Conservation (phyloP, 2,888 invertebrate genomes). For the Gastracanthus pulcherrimus region DNA sequence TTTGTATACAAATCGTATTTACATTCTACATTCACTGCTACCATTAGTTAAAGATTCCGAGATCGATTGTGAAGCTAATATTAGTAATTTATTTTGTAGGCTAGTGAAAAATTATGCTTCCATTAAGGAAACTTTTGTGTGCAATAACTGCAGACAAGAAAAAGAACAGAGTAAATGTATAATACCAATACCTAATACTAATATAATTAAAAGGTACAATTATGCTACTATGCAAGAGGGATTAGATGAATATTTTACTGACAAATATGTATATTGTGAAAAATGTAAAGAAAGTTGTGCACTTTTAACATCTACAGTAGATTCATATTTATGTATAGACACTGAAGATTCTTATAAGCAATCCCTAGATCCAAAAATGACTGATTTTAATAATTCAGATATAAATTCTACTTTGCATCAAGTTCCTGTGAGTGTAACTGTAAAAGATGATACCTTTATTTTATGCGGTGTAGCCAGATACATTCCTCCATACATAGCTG, state of each 20-base stretch:
- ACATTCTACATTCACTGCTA: background rate
- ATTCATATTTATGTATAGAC: background rate
- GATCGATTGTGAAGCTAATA: background rate
- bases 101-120: background rate
- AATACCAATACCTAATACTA: background rate
- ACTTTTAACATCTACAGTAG: background rate
- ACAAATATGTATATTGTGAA: background rate
- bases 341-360: background rate
- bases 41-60: background rate
- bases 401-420: background rate
- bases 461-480: slow-evolving; percentile 9
- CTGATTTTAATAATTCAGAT: no score
- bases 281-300: background rate
- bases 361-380: no score
- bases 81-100: background rate
- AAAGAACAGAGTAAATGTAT: background rate
- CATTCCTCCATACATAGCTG: background rate
- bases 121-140: background rate
- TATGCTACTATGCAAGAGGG: background rate
- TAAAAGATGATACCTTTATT: slow-evolving; percentile 3
- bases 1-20: background rate
- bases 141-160: background rate
- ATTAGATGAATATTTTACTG: background rate
- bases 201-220: background rate
- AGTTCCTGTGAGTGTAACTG: background rate